Conservation (phyloP, 2,797 vertebrate species). For the Melanotaenia pygmaea region DNA sequence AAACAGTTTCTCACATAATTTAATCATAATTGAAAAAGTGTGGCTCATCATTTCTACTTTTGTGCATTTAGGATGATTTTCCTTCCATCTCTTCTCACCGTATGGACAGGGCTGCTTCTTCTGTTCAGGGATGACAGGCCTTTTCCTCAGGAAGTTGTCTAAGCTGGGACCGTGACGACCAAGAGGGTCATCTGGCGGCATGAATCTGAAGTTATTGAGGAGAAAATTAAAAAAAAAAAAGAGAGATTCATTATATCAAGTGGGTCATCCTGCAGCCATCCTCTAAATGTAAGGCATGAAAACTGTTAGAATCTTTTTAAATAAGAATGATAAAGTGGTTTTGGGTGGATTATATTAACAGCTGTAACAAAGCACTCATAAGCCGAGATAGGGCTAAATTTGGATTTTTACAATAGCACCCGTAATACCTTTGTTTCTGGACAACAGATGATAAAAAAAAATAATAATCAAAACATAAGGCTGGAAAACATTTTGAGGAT, state of each 20-base stretch:
- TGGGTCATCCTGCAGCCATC: too few species aligned
- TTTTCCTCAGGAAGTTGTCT: constrained; percentile 94
- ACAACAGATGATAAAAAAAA: too few species aligned
- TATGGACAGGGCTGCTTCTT: constrained; percentile 96
- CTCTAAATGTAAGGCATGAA: too few species aligned
- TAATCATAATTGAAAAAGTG: background rate
- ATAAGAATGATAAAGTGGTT: too few species aligned
- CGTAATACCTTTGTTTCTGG: too few species aligned
- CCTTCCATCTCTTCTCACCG: constrained; percentile 74
- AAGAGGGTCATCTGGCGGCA: constrained; percentile 94
- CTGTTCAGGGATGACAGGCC: constrained; percentile 91
- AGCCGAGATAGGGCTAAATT: too few species aligned
- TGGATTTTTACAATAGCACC: too few species aligned
- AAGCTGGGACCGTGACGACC: constrained; percentile 93
- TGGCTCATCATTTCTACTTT: background rate
- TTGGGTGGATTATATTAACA: too few species aligned
- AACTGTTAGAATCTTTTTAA: too few species aligned
- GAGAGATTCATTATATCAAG: background rate
- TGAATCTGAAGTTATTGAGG: constrained; percentile 82
- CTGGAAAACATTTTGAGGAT: too few species aligned
- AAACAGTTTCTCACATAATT: background rate
- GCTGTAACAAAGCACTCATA: too few species aligned
- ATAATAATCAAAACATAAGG: too few species aligned
- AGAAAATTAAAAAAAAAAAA: background rate
- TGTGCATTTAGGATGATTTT: background rate